Percentiles rank a stretch among this genome's conserved stretches.
Conservation (phyloP, 2,113 vertebrate genomes). For the Pachycephala philippinensis region DNA sequence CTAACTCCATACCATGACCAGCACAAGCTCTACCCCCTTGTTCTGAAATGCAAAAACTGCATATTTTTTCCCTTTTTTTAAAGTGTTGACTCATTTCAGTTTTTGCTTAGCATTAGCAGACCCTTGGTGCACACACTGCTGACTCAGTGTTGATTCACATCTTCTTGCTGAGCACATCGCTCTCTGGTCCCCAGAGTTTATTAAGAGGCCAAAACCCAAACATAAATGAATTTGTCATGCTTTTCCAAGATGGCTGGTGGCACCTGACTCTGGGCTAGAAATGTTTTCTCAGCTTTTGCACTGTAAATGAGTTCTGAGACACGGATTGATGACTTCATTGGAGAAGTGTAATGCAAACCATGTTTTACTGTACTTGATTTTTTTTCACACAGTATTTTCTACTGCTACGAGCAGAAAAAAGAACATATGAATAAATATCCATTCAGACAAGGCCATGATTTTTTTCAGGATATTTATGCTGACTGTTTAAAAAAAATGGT, state of each 20-base stretch:
- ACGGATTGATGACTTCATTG: constrained; percentile 56
- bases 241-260: constrained; percentile 36
- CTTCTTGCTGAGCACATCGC: constrained; percentile 40
- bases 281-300: constrained; percentile 61
- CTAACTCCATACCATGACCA: background rate
- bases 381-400: constrained; percentile 39
- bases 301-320: constrained; percentile 55
- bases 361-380: constrained; percentile 10
- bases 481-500: background rate
- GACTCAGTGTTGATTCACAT: constrained; percentile 46
- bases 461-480: background rate
- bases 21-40: background rate
- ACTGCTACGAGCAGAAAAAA: background rate
- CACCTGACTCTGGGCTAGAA: constrained; percentile 46
- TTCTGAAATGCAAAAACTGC: background rate
- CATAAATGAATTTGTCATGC: constrained; percentile 47
- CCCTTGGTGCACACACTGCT: constrained; percentile 15
- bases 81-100: background rate
- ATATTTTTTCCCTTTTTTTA: background rate
- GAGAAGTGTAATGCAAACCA: constrained; percentile 58
- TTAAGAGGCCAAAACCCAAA: constrained; percentile 35
- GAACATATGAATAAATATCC: constrained; percentile 1
- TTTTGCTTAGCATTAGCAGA: constrained; percentile 22
- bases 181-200: background rate
- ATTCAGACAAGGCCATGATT: background rate